A percentile compares a stretch with the other conserved stretches of the same genome.
These are phyloP conservation scores for Alectura lathami DNA, from an alignment of 2,113 vertebrate species.

Conservation along the genomic window DNA sequence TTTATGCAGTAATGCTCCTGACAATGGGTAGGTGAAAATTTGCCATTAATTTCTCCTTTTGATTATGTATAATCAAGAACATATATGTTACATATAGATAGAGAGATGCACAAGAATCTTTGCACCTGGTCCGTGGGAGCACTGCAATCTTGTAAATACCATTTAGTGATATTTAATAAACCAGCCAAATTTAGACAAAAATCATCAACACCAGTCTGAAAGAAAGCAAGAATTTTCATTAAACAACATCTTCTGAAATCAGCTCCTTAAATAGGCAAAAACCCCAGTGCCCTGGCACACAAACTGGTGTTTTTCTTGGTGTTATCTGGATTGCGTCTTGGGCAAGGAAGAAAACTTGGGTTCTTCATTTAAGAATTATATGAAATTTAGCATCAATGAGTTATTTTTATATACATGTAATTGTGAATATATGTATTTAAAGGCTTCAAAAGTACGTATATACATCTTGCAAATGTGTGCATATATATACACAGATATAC, in stretches of 20 bases:
- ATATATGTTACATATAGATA: background rate
- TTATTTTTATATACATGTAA: background rate
- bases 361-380: background rate
- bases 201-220: constrained; percentile 49
- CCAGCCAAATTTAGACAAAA: constrained; percentile 37
- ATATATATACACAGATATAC: background rate
- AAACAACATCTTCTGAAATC: constrained; percentile 48
- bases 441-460: background rate
- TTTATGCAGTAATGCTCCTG: background rate
- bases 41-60: constrained; percentile 41
- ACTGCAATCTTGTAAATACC: constrained; percentile 58
- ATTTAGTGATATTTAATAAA: constrained; percentile 69
- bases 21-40: constrained; percentile 26
- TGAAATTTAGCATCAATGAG: background rate
- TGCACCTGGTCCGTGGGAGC: constrained; percentile 57
- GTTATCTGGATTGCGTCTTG: background rate
- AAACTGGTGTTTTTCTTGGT: constrained; percentile 24
- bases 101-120: background rate
- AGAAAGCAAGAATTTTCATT: constrained; percentile 51
- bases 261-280: background rate
- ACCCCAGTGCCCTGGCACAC: constrained; percentile 1
- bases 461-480: background rate
- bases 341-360: background rate
- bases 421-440: background rate
- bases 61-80: constrained; percentile 3